These are phyloP conservation scores for Polypterus senegalus DNA, from an alignment of 2,113 vertebrate species.

Conservation along the genomic window DNA sequence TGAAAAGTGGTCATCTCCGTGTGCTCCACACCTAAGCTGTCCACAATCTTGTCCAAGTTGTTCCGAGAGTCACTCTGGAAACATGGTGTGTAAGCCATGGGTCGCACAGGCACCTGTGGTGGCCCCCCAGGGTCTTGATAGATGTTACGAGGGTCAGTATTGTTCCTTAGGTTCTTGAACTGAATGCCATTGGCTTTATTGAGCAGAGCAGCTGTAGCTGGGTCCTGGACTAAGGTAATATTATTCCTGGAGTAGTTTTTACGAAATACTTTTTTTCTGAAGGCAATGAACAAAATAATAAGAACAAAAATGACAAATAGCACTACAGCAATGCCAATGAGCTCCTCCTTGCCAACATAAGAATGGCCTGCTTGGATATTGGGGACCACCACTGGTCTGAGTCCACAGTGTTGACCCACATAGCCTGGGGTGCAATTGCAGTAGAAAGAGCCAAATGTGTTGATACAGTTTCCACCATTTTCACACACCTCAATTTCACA, in stretches of 20 bases:
- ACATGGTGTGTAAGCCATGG: slow-evolving; percentile 90
- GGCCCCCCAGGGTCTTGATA: slow-evolving; percentile 71
- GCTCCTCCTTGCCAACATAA: slow-evolving; percentile 84
- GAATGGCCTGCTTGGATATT: slow-evolving; percentile 90
- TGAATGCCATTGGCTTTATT: slow-evolving; percentile 84
- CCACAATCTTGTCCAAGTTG: slow-evolving; percentile 79
- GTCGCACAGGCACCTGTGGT: slow-evolving; percentile 83
- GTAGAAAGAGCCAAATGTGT: slow-evolving; percentile 82
- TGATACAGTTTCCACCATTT: slow-evolving; percentile 80
- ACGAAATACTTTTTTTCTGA: slow-evolving; percentile 88
- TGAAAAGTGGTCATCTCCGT: slow-evolving; percentile 96
- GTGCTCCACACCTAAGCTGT: slow-evolving; percentile 62
- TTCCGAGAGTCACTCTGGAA: slow-evolving; percentile 78
- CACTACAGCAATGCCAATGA: slow-evolving; percentile 83
- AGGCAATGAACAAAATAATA: slow-evolving; percentile 76
- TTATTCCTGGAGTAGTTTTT: slow-evolving; percentile 90
- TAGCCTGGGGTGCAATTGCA: slow-evolving; percentile 89
- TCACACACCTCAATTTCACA: slow-evolving; percentile 84
- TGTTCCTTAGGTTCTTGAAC: slow-evolving; percentile 66
- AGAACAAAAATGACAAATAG: slow-evolving; percentile 78
- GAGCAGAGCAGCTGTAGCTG: slow-evolving; percentile 79
- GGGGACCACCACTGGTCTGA: slow-evolving; percentile 83
- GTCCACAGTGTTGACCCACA: slow-evolving; percentile 73
- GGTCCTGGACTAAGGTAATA: slow-evolving; percentile 84
- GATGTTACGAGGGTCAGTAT: slow-evolving; percentile 68